These are phyloP conservation scores for Phorcus lineatus DNA, from an alignment of 2,888 invertebrate species.

Conservation along the genomic window DNA sequence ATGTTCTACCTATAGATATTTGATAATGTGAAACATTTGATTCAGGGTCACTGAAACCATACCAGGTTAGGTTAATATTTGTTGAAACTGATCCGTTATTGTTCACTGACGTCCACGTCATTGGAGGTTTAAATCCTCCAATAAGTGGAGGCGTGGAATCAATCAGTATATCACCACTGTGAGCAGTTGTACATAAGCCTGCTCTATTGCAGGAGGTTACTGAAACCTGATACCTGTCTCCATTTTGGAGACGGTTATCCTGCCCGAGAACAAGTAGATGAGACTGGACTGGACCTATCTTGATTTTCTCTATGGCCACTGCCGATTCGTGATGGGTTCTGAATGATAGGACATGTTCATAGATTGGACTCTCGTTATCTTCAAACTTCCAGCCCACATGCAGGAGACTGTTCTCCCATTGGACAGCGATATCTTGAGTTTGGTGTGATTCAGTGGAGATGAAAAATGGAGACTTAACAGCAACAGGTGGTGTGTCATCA, in stretches of 20 bases:
- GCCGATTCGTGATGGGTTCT: constrained; percentile 43
- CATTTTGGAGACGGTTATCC: constrained; percentile 31
- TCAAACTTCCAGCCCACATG: constrained; percentile 35
- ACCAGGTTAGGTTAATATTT: background rate
- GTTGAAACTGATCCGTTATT: background rate
- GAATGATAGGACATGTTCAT: constrained; percentile 35
- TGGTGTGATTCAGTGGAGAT: background rate
- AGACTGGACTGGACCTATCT: constrained; percentile 33
- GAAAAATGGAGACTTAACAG: constrained; percentile 11
- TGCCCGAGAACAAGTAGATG: constrained; percentile 33
- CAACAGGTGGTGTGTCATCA: constrained; percentile 31
- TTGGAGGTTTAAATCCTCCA: constrained; percentile 47
- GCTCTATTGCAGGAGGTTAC: constrained; percentile 27
- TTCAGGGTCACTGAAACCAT: constrained; percentile 15
- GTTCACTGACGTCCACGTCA: constrained; percentile 25
- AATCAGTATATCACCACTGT: constrained; percentile 7
- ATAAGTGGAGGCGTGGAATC: constrained; percentile 29
- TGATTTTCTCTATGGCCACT: constrained; percentile 37
- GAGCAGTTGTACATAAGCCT: constrained; percentile 19
- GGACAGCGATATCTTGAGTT: background rate
- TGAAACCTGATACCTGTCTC: background rate
- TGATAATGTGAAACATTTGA: background rate
- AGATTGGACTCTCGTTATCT: constrained; percentile 44
- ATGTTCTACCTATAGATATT: background rate
- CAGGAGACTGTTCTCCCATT: constrained; percentile 47